Percentiles rank a stretch among this genome's conserved stretches.
phyloP scores from a whole-genome alignment of 1,140 invertebrate species.

The Drosophila pruinosa region DNA sequence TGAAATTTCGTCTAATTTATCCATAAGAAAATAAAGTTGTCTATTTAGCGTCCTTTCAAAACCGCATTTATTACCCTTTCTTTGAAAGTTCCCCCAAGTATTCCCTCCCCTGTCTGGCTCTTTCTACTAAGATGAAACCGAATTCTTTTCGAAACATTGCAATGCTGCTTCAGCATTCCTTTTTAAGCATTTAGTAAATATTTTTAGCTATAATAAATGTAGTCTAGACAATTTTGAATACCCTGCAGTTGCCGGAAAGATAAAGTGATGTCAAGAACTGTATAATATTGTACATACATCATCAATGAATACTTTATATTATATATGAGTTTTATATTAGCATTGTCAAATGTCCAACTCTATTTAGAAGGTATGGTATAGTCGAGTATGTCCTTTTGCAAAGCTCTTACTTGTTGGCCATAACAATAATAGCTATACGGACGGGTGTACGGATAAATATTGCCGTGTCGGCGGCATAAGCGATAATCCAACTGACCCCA shows the following conservation, averaged over 20 bases:
- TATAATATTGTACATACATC: too few species aligned
- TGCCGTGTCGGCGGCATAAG: not conserved
- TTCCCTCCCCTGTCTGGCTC: not conserved
- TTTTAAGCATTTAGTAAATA: not conserved
- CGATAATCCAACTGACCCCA: constrained; percentile 13
- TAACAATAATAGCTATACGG: not conserved
- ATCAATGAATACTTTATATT: too few species aligned
- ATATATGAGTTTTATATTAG: too few species aligned
- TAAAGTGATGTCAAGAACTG: not conserved
- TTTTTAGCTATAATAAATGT: not conserved
- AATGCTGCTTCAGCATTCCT: not conserved
- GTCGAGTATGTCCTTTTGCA: not conserved
- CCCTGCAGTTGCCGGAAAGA: not conserved
- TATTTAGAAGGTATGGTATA: not conserved
- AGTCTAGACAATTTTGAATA: not conserved
- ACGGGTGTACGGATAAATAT: not conserved
- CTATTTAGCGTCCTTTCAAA: too few species aligned
- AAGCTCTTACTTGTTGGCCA: not conserved
- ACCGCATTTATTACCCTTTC: too few species aligned
- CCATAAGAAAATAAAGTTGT: too few species aligned
- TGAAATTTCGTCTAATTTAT: too few species aligned
- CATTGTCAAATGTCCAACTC: not conserved
- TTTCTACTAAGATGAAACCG: not conserved
- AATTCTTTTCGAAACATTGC: not conserved
- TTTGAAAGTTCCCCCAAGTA: not conserved